Evolutionary conservation across 1,140 invertebrate genomes (phyloP).

Genomic region (Bombus balteatus): DNA sequence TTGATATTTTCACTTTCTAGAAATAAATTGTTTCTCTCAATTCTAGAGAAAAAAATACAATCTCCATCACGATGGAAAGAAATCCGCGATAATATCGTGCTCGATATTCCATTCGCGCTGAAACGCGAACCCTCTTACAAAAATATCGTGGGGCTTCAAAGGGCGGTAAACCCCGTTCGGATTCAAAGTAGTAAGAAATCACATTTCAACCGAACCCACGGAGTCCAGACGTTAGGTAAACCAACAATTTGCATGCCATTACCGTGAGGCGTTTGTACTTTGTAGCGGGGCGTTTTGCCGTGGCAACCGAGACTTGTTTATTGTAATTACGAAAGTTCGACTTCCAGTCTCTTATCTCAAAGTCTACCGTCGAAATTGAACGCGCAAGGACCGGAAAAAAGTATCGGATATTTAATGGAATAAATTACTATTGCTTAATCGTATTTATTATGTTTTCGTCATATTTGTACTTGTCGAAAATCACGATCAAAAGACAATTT

Average conservation of each 20-base stretch:
- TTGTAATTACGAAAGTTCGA: conserved; percentile 70
- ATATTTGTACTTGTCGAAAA: background rate
- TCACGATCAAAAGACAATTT: background rate
- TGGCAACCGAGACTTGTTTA: conserved; percentile 66
- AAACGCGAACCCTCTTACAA: conserved; percentile 41
- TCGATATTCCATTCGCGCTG: conserved; percentile 57
- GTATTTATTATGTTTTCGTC: background rate
- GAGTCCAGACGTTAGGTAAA: conserved; percentile 73
- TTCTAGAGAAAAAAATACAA: background rate
- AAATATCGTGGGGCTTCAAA: conserved; percentile 65
- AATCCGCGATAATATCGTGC: conserved; percentile 48
- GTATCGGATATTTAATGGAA: conserved; percentile 24
- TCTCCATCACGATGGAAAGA: conserved; percentile 14
- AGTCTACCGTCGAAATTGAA: conserved; percentile 12
- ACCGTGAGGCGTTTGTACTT: conserved; percentile 61
- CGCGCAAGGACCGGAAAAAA: conserved; percentile 15
- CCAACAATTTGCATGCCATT: conserved; percentile 73
- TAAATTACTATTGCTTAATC: conserved; percentile 23
- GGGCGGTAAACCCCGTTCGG: conserved; percentile 61
- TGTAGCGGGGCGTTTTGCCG: conserved; percentile 42
- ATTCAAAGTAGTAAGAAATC: conserved; percentile 74
- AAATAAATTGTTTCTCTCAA: background rate
- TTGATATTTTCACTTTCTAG: background rate
- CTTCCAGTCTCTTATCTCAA: conserved; percentile 48
- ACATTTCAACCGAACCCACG: conserved; percentile 66